A percentile compares a stretch with the other conserved stretches of the same genome.
These are phyloP conservation scores for Osmoderma eremita DNA, from an alignment of 2,888 invertebrate genomes.

Conservation along the genomic window DNA sequence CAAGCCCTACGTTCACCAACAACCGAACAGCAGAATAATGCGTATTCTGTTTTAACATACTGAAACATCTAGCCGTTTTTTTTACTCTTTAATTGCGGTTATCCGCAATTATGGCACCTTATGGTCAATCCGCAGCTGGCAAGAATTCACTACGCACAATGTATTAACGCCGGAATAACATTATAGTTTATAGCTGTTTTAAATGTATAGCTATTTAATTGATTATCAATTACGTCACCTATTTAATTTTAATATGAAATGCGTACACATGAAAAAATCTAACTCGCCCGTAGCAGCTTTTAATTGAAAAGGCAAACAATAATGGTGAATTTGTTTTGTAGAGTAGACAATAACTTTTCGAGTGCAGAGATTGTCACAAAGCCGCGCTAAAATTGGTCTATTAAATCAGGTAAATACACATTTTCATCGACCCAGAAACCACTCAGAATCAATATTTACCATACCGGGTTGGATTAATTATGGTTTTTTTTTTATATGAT, in stretches of 20 bases:
- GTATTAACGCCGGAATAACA: too few relatives aligned
- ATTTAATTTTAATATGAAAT: neutral
- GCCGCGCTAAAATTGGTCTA: constrained; percentile 32
- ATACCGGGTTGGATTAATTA: constrained; percentile 40
- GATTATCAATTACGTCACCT: too few relatives aligned
- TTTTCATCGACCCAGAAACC: neutral
- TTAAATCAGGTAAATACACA: constrained; percentile 33
- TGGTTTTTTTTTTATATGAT: constrained; percentile 43
- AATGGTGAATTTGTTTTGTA: neutral
- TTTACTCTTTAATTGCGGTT: too few relatives aligned
- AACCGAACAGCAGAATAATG: too few relatives aligned
- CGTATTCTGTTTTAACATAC: too few relatives aligned
- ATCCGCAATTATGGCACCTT: too few relatives aligned
- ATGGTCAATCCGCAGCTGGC: too few relatives aligned
- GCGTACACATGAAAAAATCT: neutral
- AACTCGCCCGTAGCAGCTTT: neutral
- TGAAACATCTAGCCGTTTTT: too few relatives aligned
- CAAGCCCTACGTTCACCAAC: too few relatives aligned
- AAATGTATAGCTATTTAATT: too few relatives aligned
- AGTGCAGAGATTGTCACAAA: constrained; percentile 15
- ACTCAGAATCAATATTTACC: constrained; percentile 40
- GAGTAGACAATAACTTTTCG: neutral
- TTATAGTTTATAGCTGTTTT: too few relatives aligned
- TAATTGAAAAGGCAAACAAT: constrained; percentile 20
- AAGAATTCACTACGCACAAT: too few relatives aligned